Conservation (phyloP, 2,113 vertebrate genomes). For the Ageneiosus marmoratus region DNA sequence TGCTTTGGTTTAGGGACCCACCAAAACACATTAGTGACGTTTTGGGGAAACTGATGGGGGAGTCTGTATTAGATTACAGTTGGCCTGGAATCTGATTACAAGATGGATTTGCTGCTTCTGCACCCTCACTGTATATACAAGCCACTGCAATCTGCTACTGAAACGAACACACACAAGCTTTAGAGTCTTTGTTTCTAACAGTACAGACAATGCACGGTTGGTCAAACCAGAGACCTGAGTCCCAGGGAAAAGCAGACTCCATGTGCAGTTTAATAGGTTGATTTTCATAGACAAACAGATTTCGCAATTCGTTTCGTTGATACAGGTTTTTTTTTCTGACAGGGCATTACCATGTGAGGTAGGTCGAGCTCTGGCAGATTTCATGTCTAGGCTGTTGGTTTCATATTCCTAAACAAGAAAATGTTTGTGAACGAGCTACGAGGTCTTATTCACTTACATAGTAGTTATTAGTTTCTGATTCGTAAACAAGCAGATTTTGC, state of each 20-base stretch:
- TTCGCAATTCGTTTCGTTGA: too few species aligned
- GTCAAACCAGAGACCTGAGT: neutral
- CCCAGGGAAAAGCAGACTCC: neutral
- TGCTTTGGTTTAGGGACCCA: conserved; percentile 11
- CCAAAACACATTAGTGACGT: conserved; percentile 24
- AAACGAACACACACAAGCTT: neutral
- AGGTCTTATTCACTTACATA: neutral
- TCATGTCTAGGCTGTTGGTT: neutral
- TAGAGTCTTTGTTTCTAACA: neutral
- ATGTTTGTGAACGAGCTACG: neutral
- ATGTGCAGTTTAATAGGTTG: neutral
- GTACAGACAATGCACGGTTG: conserved; percentile 4
- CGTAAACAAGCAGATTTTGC: neutral
- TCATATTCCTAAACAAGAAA: neutral
- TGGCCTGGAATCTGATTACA: conserved; percentile 36
- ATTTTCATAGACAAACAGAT: neutral
- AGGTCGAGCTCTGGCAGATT: neutral
- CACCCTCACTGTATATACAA: conserved; percentile 12
- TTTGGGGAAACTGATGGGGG: conserved; percentile 23
- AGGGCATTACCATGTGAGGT: neutral
- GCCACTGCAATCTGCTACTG: neutral
- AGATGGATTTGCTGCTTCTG: conserved; percentile 36
- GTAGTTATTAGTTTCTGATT: too few species aligned
- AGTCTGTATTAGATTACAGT: conserved; percentile 35
- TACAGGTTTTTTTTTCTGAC: neutral